Percentiles rank a stretch among this genome's conserved stretches.
These are phyloP conservation scores for Hetaerina titia DNA, from an alignment of 2,888 invertebrate genomes.

Conservation along the genomic window DNA sequence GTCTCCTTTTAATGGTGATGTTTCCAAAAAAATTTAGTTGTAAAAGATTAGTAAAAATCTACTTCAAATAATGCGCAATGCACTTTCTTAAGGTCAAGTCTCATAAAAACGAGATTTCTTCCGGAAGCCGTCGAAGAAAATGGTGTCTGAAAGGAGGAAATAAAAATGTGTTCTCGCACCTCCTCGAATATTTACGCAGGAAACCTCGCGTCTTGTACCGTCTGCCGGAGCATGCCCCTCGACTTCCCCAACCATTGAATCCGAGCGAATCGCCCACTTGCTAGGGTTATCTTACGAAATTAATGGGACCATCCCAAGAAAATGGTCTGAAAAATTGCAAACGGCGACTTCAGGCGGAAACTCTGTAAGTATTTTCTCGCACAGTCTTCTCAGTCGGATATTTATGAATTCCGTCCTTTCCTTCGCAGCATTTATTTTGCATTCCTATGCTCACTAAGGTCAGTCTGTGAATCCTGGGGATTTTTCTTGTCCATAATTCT, in stretches of 20 bases:
- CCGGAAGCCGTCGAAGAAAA: too few species aligned
- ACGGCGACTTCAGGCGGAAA: neutral
- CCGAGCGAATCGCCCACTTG: neutral
- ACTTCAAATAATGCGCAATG: too few species aligned
- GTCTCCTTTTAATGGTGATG: too few species aligned
- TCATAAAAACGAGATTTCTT: neutral
- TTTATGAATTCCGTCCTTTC: neutral
- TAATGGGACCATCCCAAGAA: neutral
- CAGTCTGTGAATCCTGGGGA: too few species aligned
- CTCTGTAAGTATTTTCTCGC: neutral
- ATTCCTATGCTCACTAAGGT: too few species aligned
- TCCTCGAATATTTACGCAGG: neutral
- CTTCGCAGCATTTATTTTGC: too few species aligned
- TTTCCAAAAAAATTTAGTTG: too few species aligned
- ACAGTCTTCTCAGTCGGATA: neutral
- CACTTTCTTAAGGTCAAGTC: too few species aligned
- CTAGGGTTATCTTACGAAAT: neutral
- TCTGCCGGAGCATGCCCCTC: neutral
- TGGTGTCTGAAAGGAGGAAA: neutral
- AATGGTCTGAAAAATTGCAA: neutral
- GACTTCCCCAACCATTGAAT: neutral
- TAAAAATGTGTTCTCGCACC: neutral
- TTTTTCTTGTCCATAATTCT: too few species aligned
- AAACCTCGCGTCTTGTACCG: neutral
- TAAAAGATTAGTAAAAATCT: too few species aligned